Evolutionary conservation across 1,140 invertebrate species (phyloP), one percentile per base, ranked within the genome.

Genomic region (Dufourea novaeangliae): DNA sequence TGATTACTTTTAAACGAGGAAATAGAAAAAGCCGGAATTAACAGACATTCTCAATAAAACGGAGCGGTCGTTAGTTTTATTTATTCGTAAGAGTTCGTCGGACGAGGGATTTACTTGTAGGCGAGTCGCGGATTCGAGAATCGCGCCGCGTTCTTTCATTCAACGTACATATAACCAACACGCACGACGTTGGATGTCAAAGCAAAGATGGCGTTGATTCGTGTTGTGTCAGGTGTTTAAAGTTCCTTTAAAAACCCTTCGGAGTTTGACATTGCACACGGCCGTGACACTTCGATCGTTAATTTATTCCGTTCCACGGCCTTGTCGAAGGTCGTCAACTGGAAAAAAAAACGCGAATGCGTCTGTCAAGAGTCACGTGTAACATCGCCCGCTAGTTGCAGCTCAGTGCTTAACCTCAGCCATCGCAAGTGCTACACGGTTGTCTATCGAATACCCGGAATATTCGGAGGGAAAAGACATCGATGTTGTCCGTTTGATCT

Each of bases 121-220:
- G 25, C 29, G 67, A 63, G 32, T 57, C 22, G 61, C 50, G 50
- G 29, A 14, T 73, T 78, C 61, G 46, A 73, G 69, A 73, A n/a
- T 66, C 39, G 76, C 76, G 76, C 50, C 8, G 63, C 46, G 14
- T 22, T 17, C 12, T 39, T 2, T 57, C 57, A 20, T 67, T 39
- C 27, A 17, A 11, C 22, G 44, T 52, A 11, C 46, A n/a, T n/a
- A n/a, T n/a, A n/a, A n/a, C 20, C 44, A 32, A 66, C 66, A 37
- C 10, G 54, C 10, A 27, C 70, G 57, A 46, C 63, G 63, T 79
- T 66, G 46, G 50, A 67, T 77, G 79, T 80, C 68, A 75, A 74
- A 77, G 63, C 54, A 70, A 88, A 87, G 80, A 88, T 88, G 88
- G 88, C 88, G 88, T 84, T 84, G 79, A 76, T 85, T 82, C 81